Base-by-base conservation (phyloP, 2,888 invertebrate species). In the Drosophila gaucha region DNA sequence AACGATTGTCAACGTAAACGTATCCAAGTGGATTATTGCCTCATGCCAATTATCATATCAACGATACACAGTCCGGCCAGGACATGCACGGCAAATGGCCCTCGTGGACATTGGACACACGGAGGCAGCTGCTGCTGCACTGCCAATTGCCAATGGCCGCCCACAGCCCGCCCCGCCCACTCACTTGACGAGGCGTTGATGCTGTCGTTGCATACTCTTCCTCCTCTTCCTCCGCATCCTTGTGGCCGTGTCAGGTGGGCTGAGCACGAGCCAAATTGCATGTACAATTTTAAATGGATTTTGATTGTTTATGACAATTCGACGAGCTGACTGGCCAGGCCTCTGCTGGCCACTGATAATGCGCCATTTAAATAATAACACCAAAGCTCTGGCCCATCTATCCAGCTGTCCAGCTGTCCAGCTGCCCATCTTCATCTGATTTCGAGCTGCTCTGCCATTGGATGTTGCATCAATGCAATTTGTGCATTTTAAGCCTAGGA, bases 241-340 rank as follows among this genome's bases (percentile, higher is more conserved):
- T 55, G 47, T 56, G 56, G 55, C 44, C 47, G n/a, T 70, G 55
- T 58, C 73, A 74, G 76, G 68, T 74, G 67, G 44, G 47, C 46
- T 20, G 41, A 28, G 28, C 55, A n/a, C 43, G 35, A 41, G 43
- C 76, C 86, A 83, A 88, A 83, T 89, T 76, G 80, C 78, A 87
- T 86, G 86, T 80, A 84, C 76, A 80, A 87, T 88, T 89, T 88
- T 80, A 89, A 90, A 90, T 90, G 89, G 90, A 85, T 89, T 89
- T 90, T 89, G 89, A 89, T 89, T 89, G 89, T 89, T 89, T 86
- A 89, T 85, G 89, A 87, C 80, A 78, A 85, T 87, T 87, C 79
- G 74, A 84, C 74, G 74, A 83, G 72, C 69, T 72, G 80, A 86
- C 83, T 86, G 82, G 79, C 63, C 78, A 68, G 60, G 51, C 64